These are phyloP conservation scores for Drosophila leonis DNA, from an alignment of 2,888 invertebrate species.

Conservation along the genomic window DNA sequence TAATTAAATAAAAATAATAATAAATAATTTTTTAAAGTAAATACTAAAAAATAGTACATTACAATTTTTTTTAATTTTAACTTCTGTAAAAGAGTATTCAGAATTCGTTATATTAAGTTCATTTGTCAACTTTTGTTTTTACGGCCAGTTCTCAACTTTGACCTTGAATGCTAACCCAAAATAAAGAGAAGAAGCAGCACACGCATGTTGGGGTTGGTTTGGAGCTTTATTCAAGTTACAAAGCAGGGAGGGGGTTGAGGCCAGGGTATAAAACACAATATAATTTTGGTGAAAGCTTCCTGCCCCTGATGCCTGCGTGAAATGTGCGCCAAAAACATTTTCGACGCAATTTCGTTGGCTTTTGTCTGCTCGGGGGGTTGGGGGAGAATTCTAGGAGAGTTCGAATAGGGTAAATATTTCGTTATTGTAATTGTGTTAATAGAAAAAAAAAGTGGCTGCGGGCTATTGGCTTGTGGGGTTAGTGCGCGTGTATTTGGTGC, in stretches of 20 bases:
- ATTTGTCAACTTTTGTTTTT: conserved; percentile 53
- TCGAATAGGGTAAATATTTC: conserved; percentile 44
- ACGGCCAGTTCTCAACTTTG: conserved; percentile 64
- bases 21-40: no score
- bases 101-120: accelerated
- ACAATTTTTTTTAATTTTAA: no score
- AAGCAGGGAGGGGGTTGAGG: neutral
- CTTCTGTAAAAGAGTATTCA: conserved; percentile 41
- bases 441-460: conserved; percentile 61
- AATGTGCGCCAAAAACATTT: conserved; percentile 52
- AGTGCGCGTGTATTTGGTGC: conserved; percentile 45
- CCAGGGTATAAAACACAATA: conserved; percentile 40
- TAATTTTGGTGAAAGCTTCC: conserved; percentile 57
- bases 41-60: no score
- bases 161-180: conserved; percentile 70
- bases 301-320: neutral
- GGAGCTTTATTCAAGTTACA: conserved; percentile 27
- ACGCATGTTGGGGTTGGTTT: conserved; percentile 18
- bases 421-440: conserved; percentile 75
- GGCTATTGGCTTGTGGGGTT: conserved; percentile 69
- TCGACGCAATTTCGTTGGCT: conserved; percentile 69
- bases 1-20: no score
- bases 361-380: conserved; percentile 11
- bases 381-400: neutral
- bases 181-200: conserved; percentile 29